Conservation (phyloP, 2,888 invertebrate species). For the Strigamia maritima region DNA sequence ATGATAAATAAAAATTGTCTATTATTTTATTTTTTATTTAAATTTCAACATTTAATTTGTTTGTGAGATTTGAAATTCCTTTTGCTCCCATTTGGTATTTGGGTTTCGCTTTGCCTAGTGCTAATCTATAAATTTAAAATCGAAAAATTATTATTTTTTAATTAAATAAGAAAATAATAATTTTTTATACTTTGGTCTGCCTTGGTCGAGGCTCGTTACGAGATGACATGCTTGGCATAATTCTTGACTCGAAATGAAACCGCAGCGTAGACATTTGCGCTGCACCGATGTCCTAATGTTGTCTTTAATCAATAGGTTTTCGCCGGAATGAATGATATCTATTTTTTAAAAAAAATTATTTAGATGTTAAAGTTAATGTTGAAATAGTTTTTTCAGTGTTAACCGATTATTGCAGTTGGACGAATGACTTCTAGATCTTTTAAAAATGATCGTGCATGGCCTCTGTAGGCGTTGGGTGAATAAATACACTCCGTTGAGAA, state of each 20-base stretch:
- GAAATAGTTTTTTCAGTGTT: neutral
- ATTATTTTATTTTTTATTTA: neutral
- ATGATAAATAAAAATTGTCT: too few relatives aligned
- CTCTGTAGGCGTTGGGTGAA: constrained; percentile 94
- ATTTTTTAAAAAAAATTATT: constrained; percentile 43
- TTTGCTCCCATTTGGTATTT: neutral
- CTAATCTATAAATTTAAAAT: neutral
- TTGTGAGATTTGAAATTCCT: neutral
- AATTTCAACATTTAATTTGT: neutral
- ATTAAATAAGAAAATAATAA: neutral
- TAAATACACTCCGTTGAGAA: constrained; percentile 99
- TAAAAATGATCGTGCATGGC: constrained; percentile 81
- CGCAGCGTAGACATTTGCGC: constrained; percentile 77
- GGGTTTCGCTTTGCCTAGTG: neutral
- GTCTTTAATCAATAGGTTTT: constrained; percentile 77
- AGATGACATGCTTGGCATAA: constrained; percentile 96
- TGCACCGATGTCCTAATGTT: constrained; percentile 76
- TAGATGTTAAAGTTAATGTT: neutral
- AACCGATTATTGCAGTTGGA: constrained; percentile 77
- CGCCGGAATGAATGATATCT: constrained; percentile 88
- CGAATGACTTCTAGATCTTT: constrained; percentile 94
- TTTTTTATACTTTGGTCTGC: constrained; percentile 67
- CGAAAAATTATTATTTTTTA: neutral
- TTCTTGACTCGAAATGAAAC: constrained; percentile 79
- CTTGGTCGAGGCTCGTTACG: constrained; percentile 76